These are phyloP conservation scores for Oncorhynchus mykiss DNA, from an alignment of 2,113 vertebrate species.

Conservation along the genomic window DNA sequence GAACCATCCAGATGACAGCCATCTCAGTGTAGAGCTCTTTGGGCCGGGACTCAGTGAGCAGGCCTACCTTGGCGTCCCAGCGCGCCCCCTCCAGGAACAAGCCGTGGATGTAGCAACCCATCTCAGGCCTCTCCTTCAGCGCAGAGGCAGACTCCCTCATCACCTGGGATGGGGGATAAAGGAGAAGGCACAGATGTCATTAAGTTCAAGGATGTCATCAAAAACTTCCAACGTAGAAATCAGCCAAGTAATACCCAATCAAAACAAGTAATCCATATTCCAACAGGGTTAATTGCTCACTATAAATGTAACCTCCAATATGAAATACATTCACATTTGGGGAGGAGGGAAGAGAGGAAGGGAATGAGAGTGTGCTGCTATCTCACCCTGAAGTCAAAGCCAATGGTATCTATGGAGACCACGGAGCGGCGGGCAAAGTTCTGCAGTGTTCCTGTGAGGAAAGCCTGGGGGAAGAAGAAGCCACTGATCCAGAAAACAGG, in stretches of 20 bases:
- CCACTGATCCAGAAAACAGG: slow-evolving; percentile 90
- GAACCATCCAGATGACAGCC: slow-evolving; percentile 85
- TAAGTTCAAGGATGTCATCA: not conserved
- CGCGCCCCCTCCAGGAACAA: slow-evolving; percentile 88
- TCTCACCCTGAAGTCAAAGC: slow-evolving; percentile 84
- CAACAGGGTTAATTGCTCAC: not conserved
- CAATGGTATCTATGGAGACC: slow-evolving; percentile 84
- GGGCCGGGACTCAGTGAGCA: slow-evolving; percentile 76
- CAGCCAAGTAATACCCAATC: not conserved
- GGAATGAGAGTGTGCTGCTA: not conserved
- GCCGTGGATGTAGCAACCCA: slow-evolving; percentile 85
- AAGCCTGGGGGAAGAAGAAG: slow-evolving; percentile 92
- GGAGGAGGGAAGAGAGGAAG: not conserved
- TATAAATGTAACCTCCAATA: not conserved
- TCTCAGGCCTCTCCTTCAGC: slow-evolving; percentile 65
- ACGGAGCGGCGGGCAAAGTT: slow-evolving; percentile 82
- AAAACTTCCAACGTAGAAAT: not conserved
- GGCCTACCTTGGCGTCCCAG: slow-evolving; percentile 71
- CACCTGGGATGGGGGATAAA: slow-evolving; percentile 69
- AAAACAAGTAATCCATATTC: not conserved
- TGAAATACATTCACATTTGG: too few species aligned
- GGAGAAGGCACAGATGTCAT: not conserved
- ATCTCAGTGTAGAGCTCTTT: slow-evolving; percentile 90
- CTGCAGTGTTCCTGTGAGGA: slow-evolving; percentile 89
- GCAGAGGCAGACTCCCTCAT: slow-evolving; percentile 59